A percentile compares a stretch with the other conserved stretches of the same genome.
phyloP scores from a whole-genome alignment of 2,113 vertebrate genomes.

The Chloebia gouldiae region DNA sequence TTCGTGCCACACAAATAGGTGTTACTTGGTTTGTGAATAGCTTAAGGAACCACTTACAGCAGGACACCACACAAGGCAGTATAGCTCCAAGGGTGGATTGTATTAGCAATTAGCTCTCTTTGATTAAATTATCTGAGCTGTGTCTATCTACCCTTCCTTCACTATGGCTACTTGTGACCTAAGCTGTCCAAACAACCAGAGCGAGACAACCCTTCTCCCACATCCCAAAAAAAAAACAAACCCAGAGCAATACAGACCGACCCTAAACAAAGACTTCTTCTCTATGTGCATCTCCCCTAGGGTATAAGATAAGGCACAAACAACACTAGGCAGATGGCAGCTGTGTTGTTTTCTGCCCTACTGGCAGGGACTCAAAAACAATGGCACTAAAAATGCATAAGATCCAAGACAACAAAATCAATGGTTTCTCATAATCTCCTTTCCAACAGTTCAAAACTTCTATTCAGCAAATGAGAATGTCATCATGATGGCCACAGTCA shows the following conservation, averaged over 20 bases:
- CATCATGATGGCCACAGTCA: background rate
- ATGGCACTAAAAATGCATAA: background rate
- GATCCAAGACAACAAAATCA: background rate
- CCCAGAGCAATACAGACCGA: background rate
- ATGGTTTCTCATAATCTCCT: background rate
- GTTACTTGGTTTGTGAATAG: background rate
- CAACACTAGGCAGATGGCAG: constrained; percentile 3
- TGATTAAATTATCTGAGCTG: background rate
- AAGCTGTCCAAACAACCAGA: background rate
- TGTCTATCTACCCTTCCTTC: background rate
- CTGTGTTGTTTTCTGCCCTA: background rate
- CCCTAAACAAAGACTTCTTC: background rate
- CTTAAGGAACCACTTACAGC: background rate
- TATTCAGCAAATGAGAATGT: background rate
- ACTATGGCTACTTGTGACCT: background rate
- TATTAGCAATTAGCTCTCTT: background rate
- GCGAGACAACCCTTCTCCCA: background rate
- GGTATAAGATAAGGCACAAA: background rate
- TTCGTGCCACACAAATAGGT: background rate
- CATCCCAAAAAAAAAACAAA: background rate
- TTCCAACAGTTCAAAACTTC: background rate
- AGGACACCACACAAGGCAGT: background rate
- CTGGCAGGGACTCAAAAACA: constrained; percentile 1
- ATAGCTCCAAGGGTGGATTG: background rate
- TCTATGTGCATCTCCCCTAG: background rate